A percentile compares a stretch with the other conserved stretches of the same genome.
phyloP scores from a whole-genome alignment of 64 coral and sea anemone genomes.

The Dendronephthya gigantea region DNA sequence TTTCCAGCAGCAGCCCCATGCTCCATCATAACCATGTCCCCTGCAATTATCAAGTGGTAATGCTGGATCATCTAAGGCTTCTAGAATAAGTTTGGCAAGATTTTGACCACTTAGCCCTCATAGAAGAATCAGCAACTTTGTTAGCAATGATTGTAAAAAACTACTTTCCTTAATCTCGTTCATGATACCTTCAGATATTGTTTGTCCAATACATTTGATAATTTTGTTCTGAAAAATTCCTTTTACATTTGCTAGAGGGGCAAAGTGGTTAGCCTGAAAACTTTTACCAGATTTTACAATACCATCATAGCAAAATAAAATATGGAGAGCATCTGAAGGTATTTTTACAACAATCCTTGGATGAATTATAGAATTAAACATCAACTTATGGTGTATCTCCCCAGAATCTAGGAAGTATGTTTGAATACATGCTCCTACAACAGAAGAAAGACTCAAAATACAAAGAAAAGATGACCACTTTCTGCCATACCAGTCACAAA shows the following conservation, averaged over 20 bases:
- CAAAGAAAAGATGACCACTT: neutral
- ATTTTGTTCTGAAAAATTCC: constrained; percentile 15
- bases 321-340: too few relatives aligned
- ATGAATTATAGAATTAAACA: too few relatives aligned
- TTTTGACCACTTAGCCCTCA: neutral
- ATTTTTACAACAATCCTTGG: too few relatives aligned
- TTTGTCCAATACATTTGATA: neutral
- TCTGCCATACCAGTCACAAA: neutral
- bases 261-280: neutral
- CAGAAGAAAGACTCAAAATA: too few relatives aligned
- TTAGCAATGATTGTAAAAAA: neutral
- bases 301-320: neutral
- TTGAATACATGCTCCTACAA: too few relatives aligned
- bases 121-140: too few relatives aligned
- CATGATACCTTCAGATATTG: neutral
- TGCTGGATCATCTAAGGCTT: neutral
- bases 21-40: constrained; percentile 20
- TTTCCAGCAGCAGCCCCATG: neutral
- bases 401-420: too few relatives aligned
- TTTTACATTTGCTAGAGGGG: neutral
- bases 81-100: neutral
- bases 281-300: neutral
- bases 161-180: constrained; percentile 4
- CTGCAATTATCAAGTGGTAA: neutral
- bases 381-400: too few relatives aligned